These are phyloP conservation scores for Pristionchus entomophagus DNA, from an alignment of 2,888 invertebrate species.

Conservation along the genomic window DNA sequence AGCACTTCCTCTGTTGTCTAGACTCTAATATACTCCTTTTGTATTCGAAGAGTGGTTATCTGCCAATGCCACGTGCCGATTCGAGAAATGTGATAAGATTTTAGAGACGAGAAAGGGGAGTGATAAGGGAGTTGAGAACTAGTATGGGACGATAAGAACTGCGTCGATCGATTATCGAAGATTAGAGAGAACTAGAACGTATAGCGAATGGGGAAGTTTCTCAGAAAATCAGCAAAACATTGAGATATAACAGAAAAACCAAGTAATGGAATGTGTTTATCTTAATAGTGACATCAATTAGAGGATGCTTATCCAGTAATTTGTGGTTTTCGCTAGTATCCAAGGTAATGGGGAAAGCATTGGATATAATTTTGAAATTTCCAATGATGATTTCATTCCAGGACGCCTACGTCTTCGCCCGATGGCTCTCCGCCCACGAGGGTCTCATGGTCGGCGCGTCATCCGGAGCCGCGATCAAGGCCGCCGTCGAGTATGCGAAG, in stretches of 20 bases:
- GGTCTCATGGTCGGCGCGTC: slow-evolving; percentile 49
- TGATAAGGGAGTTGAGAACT: slow-evolving; percentile 21
- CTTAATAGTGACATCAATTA: no score
- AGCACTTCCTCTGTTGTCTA: not conserved
- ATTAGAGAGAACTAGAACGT: no score
- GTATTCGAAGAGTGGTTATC: no score
- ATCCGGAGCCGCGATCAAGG: slow-evolving; percentile 42
- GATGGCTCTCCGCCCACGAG: slow-evolving; percentile 27
- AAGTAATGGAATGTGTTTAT: no score
- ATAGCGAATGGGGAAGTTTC: not conserved
- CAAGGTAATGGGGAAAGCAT: no score
- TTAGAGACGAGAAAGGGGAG: not conserved
- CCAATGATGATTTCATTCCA: not conserved
- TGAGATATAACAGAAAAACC: no score
- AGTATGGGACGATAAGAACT: not conserved
- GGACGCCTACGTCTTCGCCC: slow-evolving; percentile 42
- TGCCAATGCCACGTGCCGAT: slow-evolving; percentile 9
- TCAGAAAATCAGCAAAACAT: not conserved
- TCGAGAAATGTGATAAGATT: not conserved
- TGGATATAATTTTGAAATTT: no score
- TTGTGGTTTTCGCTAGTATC: no score
- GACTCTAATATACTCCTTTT: not conserved
- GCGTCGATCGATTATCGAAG: not conserved
- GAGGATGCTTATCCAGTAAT: no score
- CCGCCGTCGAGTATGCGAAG: slow-evolving; percentile 77